phyloP scores from a whole-genome alignment of 2,113 vertebrate genomes.

The Oncorhynchus keta region DNA sequence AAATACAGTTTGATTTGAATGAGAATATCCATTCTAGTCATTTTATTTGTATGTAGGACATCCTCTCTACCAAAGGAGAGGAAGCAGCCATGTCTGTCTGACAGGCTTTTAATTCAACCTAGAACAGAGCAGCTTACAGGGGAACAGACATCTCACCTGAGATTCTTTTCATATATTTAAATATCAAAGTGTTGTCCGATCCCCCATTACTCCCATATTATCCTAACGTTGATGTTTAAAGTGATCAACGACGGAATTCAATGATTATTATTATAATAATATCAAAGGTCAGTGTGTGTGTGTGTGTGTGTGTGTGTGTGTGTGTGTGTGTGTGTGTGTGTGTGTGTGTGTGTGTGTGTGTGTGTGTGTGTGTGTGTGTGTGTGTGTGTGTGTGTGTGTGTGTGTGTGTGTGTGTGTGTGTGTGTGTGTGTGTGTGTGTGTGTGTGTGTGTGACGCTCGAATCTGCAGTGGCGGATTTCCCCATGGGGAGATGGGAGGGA shows the following conservation, averaged over 20 bases:
- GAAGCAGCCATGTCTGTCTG: not conserved
- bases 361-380: not conserved
- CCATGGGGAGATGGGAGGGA: too few relatives aligned
- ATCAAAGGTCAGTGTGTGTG: not conserved
- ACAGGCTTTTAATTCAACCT: not conserved
- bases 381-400: conserved; percentile 2
- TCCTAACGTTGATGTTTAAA: not conserved
- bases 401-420: not conserved
- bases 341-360: conserved; percentile 3
- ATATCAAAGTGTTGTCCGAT: not conserved
- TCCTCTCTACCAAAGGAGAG: not conserved
- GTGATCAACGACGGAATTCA: not conserved
- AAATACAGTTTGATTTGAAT: too few relatives aligned
- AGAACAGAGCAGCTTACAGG: not conserved
- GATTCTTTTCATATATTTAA: not conserved
- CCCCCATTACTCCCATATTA: not conserved
- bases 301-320: not conserved
- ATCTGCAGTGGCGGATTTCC: too few relatives aligned
- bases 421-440: conserved; percentile 2
- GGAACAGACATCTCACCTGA: not conserved
- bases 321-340: too few relatives aligned
- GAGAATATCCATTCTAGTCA: too few relatives aligned
- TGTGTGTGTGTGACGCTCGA: not conserved
- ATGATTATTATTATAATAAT: not conserved
- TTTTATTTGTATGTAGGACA: too few relatives aligned